Evolutionary conservation across 2,888 invertebrate species (phyloP), one percentile per base, ranked within the genome.

Genomic region (Drosophila mayaguana): DNA sequence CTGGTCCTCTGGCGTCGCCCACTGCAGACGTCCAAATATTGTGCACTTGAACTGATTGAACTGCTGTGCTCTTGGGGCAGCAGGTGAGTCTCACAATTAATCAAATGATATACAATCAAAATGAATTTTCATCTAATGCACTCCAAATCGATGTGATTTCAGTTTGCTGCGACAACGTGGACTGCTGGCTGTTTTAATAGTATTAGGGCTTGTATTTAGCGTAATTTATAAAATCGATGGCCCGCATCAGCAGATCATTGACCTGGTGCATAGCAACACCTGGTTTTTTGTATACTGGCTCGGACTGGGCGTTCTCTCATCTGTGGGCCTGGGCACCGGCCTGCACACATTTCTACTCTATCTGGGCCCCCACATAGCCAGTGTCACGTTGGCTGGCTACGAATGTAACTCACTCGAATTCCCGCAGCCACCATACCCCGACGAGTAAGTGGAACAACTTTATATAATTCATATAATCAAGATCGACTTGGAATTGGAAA

Each of bases 271-370:
- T 62, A 82, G 83, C 28, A 93, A 93, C 77, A 91, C 92, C 32
- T 92, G 92, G 92, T 93, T 93, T 79, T 90, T 92, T 94, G 94
- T 96, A 16, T 98, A 98, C 94, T 99, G 98, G 98, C 94, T 98
- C 73, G 96, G 97, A 14, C 94, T 99, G 54, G 99, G 99, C 18
- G 96, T 99, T 43, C 95, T 99, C 80, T 99, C 99, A 45, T 99
- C 99, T 0, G 98, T 99, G 63, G 99, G 99, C 0, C 95, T 99
- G 60, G 99, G 99, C 45, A 99, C 99, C 0, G 99, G 99, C 1
- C 95, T 99, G 62, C 99, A 99, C 93, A 99, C 99, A 70, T 99
- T 99, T 94, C 95, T 99, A 59, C 94, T 99, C 72, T 99, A 99
- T 93, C 94, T 99, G 91, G 99, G 99, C n/a, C 99, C 99, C 36